A percentile compares a stretch with the other conserved stretches of the same genome.
Conservation (phyloP, 2,113 vertebrate genomes). For the Tetraodon nigroviridis region DNA sequence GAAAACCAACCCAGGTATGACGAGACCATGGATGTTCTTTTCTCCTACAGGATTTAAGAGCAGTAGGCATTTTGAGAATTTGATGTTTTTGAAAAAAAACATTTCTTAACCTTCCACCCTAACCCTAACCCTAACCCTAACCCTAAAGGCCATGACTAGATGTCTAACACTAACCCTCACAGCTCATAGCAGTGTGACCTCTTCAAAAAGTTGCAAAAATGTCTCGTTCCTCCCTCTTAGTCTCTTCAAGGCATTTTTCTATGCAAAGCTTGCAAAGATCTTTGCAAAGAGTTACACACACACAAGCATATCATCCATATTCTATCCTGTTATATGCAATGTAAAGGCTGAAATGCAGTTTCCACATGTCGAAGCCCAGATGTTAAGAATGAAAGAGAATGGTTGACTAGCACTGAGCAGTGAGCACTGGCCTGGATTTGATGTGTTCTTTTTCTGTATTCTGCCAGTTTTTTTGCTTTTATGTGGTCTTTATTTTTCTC, state of each 20-base stretch:
- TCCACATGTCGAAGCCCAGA: constrained; percentile 23
- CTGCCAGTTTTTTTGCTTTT: not conserved
- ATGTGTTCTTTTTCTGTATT: not conserved
- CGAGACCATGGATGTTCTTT: no score
- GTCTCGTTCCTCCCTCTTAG: no score
- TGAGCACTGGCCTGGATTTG: not conserved
- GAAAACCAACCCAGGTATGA: no score
- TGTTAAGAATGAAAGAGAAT: constrained; percentile 26
- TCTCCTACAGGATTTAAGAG: no score
- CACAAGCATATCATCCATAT: constrained; percentile 27
- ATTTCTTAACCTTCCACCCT: no score
- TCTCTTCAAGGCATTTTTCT: not conserved
- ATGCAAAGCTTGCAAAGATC: constrained; percentile 25
- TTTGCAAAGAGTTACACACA: constrained; percentile 13
- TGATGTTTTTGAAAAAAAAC: no score
- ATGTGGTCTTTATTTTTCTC: not conserved
- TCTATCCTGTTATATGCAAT: constrained; percentile 35
- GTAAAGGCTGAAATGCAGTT: constrained; percentile 8
- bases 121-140: no score
- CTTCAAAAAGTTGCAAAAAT: no score
- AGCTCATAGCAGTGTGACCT: no score
- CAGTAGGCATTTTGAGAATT: no score
- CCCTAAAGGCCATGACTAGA: no score
- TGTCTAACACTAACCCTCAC: no score
- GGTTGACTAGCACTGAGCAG: not conserved